A percentile compares a stretch with the other conserved stretches of the same genome.
These are phyloP conservation scores for Acanthaster planci DNA, from an alignment of 35 echinoderm and acorn worm species.

Conservation along the genomic window DNA sequence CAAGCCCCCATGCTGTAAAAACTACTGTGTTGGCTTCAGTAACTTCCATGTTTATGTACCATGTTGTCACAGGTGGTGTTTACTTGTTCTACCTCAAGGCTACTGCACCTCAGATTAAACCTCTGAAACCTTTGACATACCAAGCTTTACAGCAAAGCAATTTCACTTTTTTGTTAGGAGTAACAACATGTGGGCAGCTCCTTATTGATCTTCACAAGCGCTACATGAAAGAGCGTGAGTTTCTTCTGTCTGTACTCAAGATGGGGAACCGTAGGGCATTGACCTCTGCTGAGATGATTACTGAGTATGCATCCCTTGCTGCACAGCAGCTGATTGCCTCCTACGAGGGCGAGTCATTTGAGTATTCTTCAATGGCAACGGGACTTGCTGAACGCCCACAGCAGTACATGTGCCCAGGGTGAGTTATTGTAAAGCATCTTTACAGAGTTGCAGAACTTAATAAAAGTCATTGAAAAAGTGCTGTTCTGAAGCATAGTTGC, in stretches of 20 bases:
- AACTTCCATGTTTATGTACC: background rate
- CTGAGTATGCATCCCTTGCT: conserved; percentile 71
- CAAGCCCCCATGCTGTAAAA: no score
- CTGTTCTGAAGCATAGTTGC: no score
- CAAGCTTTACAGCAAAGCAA: no score
- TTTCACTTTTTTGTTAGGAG: conserved; percentile 47
- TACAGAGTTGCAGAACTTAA: background rate
- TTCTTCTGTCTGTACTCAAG: conserved; percentile 67
- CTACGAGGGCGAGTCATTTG: conserved; percentile 61
- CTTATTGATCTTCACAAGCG: conserved; percentile 85
- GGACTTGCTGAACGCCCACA: conserved; percentile 92
- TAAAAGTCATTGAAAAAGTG: background rate
- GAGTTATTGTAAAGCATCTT: background rate
- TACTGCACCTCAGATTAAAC: background rate
- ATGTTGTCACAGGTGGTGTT: background rate
- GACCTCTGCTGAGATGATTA: conserved; percentile 91
- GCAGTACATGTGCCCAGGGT: conserved; percentile 75
- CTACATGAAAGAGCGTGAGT: conserved; percentile 70
- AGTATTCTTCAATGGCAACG: conserved; percentile 77
- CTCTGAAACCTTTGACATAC: background rate
- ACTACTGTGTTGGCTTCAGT: no score
- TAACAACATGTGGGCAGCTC: conserved; percentile 68
- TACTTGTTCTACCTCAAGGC: background rate
- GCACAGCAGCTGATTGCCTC: conserved; percentile 51
- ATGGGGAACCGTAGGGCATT: conserved; percentile 63